These are phyloP conservation scores for Myrmecobius fasciatus DNA, from an alignment of 2,113 vertebrate genomes.

Conservation along the genomic window DNA sequence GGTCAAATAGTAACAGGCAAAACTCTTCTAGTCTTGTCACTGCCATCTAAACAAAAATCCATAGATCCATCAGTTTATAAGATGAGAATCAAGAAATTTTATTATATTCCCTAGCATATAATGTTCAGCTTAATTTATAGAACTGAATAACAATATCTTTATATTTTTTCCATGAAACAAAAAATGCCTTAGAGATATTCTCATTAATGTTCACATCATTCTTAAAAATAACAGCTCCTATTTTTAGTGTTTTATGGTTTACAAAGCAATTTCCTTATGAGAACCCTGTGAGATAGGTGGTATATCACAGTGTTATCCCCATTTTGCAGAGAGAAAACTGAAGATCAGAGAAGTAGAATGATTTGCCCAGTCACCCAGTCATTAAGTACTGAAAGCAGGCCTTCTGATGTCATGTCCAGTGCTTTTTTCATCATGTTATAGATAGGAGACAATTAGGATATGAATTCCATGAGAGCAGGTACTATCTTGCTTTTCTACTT, in stretches of 20 bases:
- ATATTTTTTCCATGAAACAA: neutral
- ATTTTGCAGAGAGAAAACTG: neutral
- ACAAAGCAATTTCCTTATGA: neutral
- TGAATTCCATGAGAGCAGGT: neutral
- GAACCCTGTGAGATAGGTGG: neutral
- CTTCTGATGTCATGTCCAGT: neutral
- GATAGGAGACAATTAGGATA: neutral
- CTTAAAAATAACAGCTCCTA: neutral
- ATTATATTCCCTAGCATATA: neutral
- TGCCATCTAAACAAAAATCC: neutral
- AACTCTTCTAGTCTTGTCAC: neutral
- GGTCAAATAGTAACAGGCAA: neutral
- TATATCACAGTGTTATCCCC: neutral
- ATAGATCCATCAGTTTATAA: neutral
- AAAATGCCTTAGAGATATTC: neutral
- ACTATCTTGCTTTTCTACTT: neutral
- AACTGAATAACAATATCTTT: neutral
- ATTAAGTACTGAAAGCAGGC: neutral
- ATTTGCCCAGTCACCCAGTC: neutral
- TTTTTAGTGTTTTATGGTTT: neutral
- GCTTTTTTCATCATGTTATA: neutral
- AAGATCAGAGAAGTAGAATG: neutral
- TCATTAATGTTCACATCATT: neutral
- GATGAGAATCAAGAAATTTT: neutral
- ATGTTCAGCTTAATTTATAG: neutral